Percentiles rank a stretch among this genome's conserved stretches.
Conservation (phyloP, 2,888 invertebrate genomes). For the Cephonodes hylas region DNA sequence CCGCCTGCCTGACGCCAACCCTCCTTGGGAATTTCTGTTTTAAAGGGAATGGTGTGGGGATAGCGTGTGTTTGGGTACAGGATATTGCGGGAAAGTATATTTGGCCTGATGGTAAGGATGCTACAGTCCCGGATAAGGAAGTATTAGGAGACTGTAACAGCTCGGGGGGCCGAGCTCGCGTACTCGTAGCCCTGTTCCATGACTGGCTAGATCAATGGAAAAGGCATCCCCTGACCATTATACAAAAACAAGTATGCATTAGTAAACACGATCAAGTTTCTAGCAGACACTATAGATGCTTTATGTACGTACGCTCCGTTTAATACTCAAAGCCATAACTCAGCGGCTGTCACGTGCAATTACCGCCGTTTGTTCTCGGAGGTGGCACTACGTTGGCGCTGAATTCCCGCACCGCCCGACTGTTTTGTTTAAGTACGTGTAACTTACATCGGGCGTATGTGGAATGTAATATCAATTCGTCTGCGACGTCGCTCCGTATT, state of each 20-base stretch:
- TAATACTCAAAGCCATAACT: slow-evolving; percentile 10
- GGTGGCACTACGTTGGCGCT: slow-evolving; percentile 11
- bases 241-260: background rate
- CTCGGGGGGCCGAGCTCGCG: no score
- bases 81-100: no score
- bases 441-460: slow-evolving; percentile 33
- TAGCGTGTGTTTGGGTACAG: no score
- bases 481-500: slow-evolving; percentile 13
- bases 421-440: slow-evolving; percentile 42
- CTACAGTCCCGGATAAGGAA: no score
- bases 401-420: slow-evolving; percentile 39
- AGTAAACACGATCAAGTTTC: background rate
- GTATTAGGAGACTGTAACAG: no score
- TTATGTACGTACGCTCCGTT: background rate
- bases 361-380: slow-evolving; percentile 14
- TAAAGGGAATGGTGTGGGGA: no score
- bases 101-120: no score
- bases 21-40: no score
- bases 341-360: slow-evolving; percentile 16
- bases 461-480: slow-evolving; percentile 46
- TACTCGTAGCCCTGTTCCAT: no score
- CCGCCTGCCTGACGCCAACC: no score
- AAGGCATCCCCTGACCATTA: no score
- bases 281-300: background rate
- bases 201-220: no score